Base-by-base conservation (phyloP, 2,797 vertebrate species). In the Ptychadena robeensis region DNA sequence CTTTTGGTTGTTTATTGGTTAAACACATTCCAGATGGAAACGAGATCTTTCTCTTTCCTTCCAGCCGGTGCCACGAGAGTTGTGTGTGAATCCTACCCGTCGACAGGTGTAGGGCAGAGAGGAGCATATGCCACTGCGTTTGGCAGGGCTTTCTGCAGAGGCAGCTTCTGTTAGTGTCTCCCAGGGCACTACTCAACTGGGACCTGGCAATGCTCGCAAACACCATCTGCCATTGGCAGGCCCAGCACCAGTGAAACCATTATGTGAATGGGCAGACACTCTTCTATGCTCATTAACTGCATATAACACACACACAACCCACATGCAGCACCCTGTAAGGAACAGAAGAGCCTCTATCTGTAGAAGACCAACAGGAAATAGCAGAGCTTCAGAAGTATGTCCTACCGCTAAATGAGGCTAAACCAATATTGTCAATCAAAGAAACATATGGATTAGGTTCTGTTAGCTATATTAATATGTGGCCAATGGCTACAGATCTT, bases 221-320 rank as follows among this genome's bases (percentile, higher is more conserved):
- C 89, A 93, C 96, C 97, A 96, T 97, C 96, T 98, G 97, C 92
- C 94, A 90, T 83, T 88, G 89, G 88, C 89, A 90, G 85, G 82
- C 84, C 86, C 81, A 37, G 15, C 34, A 73, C 83, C 79, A 61
- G 73, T 81, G 78, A 85, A 83, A 83, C 59, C 86, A 10, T 82
- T 88, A 84, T 87, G 89, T 14, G 11, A 11, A 12, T 79, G 30
- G 70, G 73, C 85, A 85, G 80, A 89, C 86, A 70, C 86, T 79
- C 48, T 27, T 40, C 82, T 82, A 14, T 9, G 85, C 68, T 22
- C 22, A 25, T 84, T 74, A 76, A 63, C 74, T 53, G 57, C 31
- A 72, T 31, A 28, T 64, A 79, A 82, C 78, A 71, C 82, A 79
- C 81, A 80, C 71, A 40, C 65, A 73, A 64, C 35, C 73, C 35